Base-by-base conservation (phyloP, 2,797 vertebrate species). In the Cossypha polioptera region DNA sequence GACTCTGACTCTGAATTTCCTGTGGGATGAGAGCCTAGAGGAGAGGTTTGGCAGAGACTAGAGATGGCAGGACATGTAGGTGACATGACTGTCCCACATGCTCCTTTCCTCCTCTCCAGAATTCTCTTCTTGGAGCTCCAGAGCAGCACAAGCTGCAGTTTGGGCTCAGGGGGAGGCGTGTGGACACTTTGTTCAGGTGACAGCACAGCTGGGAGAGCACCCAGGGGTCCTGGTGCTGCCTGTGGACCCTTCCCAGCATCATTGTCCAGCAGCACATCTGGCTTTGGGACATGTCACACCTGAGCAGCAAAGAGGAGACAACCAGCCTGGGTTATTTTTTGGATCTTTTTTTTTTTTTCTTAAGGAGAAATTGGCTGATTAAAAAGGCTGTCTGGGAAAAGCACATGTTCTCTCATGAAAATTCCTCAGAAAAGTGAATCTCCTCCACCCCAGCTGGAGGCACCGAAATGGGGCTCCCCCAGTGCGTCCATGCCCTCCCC, bases 381-480 rank as follows among this genome's bases (percentile, higher is more conserved):
- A 18, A 62, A 77, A 94, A 4, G 20, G 31, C 45, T 38, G 22
- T 58, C 79, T 71, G 66, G 19, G 31, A 79, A 50, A 67, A 91
- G 9, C 67, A 73, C 0, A 1, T 0, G 0, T 25, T 50, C 50
- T 29, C 38, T 72, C 2, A 7, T 21, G 25, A 61, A 38, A 47
- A 42, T 67, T 83, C 67, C 48, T 42, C 22, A 21, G 12, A 1
- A 28, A 50, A 71, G 65, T 0, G 1, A 59, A 45, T 57, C 66
- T 90, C n/a, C 31, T 77, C 33, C 74, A 40, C 21, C 67, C 58
- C 11, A 19, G 62, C 80, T 26, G 25, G 65, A 80, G 65, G 78
- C 48, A 85, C 65, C 2, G 1, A 48, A 58, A 20, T 10, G 5
- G 13, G 88, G 63, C 33, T 81, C 33, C 33, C 40, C 38, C 31